Evolutionary conservation across 2,797 vertebrate species (phyloP).

Genomic region (Podarcis siculus): DNA sequence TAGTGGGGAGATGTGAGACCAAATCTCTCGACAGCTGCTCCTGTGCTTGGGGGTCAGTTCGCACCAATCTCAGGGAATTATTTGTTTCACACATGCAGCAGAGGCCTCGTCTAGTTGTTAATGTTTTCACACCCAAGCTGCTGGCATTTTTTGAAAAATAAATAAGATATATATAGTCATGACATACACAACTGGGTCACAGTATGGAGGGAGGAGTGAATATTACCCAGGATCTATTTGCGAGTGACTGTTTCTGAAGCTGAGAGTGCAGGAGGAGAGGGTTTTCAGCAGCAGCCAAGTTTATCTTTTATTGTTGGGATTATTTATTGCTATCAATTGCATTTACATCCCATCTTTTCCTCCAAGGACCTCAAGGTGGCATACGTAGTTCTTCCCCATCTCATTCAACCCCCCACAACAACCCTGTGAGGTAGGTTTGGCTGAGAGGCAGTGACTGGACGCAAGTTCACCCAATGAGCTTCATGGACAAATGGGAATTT

Average conservation of each 20-base stretch:
- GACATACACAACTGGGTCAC: not conserved
- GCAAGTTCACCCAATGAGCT: too few relatives aligned
- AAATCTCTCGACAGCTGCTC: not conserved
- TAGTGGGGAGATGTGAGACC: not conserved
- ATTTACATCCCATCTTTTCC: too few relatives aligned
- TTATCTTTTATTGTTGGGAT: too few relatives aligned
- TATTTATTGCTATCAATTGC: too few relatives aligned
- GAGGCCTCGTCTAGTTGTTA: not conserved
- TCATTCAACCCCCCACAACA: too few relatives aligned
- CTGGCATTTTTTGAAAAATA: not conserved
- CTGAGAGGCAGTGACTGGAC: too few relatives aligned
- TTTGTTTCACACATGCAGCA: rapidly evolving
- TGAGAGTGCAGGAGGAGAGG: not conserved
- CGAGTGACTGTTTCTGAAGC: not conserved
- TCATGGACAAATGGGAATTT: too few relatives aligned
- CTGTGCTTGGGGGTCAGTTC: not conserved
- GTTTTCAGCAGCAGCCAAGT: not conserved
- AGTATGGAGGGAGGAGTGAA: not conserved
- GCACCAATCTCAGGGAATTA: rapidly evolving
- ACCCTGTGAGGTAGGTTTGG: too few relatives aligned
- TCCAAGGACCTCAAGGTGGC: too few relatives aligned
- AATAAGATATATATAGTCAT: not conserved
- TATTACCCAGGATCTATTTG: not conserved
- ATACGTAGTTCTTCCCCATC: too few relatives aligned
- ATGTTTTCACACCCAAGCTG: not conserved